phyloP scores from a whole-genome alignment of 2,888 invertebrate species.

The Eupithecia subumbrata region DNA sequence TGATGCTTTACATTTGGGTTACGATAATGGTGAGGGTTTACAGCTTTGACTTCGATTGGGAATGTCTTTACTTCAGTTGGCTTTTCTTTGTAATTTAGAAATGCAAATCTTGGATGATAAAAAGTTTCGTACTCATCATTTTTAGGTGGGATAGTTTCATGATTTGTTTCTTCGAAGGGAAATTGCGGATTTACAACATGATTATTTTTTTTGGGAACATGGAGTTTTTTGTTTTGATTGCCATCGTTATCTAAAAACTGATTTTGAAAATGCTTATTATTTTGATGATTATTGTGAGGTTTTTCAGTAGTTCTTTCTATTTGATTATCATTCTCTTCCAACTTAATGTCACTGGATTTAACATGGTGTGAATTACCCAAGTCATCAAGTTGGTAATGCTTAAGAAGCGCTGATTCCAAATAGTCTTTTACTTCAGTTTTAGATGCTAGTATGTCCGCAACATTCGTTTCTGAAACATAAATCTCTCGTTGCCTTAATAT shows the following conservation, averaged over 20 bases:
- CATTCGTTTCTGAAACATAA: conserved; percentile 14
- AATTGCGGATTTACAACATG: neutral
- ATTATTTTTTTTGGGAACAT: neutral
- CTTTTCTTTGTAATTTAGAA: neutral
- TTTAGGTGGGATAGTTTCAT: neutral
- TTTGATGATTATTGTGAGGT: neutral
- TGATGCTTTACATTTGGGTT: neutral
- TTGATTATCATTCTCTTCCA: neutral
- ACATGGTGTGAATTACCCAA: conserved; percentile 15
- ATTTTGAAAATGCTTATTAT: neutral
- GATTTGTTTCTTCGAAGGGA: neutral
- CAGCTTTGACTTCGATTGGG: neutral
- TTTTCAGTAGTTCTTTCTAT: neutral
- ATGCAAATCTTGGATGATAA: conserved; percentile 14
- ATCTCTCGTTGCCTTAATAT: conserved; percentile 85
- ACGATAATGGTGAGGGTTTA: neutral
- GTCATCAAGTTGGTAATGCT: conserved; percentile 14
- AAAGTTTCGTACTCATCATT: conserved; percentile 2
- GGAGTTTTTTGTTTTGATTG: neutral
- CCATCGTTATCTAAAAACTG: neutral
- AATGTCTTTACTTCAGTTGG: neutral
- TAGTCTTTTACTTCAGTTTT: conserved; percentile 14
- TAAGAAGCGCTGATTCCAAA: conserved; percentile 1
- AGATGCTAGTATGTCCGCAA: conserved; percentile 2
- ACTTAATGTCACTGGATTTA: conserved; percentile 18